Evolutionary conservation across 1,140 invertebrate genomes (phyloP).

Genomic region (Diachasmimorpha longicaudata): DNA sequence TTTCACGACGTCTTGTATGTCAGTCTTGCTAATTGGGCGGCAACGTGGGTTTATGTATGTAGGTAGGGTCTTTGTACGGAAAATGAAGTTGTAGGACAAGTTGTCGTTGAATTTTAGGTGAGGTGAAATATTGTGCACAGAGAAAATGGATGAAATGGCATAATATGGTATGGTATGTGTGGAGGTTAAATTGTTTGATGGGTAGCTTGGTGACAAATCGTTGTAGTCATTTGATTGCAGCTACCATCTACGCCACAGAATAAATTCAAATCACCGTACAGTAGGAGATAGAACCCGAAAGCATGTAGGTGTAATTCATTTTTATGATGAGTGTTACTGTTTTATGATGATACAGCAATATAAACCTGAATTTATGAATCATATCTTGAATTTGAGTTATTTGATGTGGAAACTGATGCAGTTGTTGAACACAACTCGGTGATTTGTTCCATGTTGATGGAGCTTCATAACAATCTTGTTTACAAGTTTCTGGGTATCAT

Average conservation of each 20-base stretch:
- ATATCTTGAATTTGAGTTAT: background rate
- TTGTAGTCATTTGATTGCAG: background rate
- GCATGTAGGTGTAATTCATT: background rate
- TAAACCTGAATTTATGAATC: background rate
- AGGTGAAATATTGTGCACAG: background rate
- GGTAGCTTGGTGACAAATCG: background rate
- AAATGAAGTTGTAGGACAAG: background rate
- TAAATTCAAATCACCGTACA: background rate
- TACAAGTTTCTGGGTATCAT: background rate
- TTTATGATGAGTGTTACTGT: background rate
- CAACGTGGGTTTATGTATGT: background rate
- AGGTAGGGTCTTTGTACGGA: background rate
- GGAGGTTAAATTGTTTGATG: background rate
- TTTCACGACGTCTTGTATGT: background rate
- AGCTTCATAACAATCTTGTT: background rate
- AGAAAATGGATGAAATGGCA: background rate
- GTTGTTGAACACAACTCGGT: background rate
- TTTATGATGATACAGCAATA: background rate
- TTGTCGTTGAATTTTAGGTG: background rate
- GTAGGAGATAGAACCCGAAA: background rate
- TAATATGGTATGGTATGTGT: background rate
- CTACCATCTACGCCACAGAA: background rate
- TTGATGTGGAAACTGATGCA: background rate
- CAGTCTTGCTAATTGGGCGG: background rate
- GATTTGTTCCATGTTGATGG: background rate